Evolutionary conservation across 2,113 vertebrate genomes (phyloP).

Genomic region (Anoura caudifer): DNA sequence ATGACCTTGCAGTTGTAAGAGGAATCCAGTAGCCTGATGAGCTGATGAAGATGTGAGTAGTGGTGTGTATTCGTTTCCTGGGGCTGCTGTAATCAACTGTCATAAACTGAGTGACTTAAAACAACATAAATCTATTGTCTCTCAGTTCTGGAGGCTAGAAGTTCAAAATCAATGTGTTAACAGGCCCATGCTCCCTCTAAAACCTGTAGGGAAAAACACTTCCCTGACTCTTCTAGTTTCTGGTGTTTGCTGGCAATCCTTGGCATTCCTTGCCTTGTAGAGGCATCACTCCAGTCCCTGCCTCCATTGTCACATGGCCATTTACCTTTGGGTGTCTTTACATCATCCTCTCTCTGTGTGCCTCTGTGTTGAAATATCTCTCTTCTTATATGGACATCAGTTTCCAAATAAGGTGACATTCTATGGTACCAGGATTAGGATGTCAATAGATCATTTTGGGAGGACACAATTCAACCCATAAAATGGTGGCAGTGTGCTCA

Average conservation of each 20-base stretch:
- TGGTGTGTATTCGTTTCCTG: neutral
- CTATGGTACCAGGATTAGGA: neutral
- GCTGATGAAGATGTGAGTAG: neutral
- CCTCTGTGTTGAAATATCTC: neutral
- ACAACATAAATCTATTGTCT: neutral
- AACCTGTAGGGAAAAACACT: neutral
- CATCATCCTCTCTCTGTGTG: neutral
- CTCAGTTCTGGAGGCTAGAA: neutral
- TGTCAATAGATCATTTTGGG: neutral
- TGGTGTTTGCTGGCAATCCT: neutral
- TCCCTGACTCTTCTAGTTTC: neutral
- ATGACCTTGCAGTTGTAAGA: neutral
- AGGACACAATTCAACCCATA: neutral
- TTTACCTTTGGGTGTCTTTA: neutral
- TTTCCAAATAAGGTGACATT: conserved; percentile 5
- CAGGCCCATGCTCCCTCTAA: neutral
- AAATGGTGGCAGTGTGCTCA: neutral
- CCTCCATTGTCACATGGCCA: neutral
- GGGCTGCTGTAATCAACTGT: too few relatives aligned
- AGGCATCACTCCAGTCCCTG: neutral
- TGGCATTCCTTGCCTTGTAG: neutral
- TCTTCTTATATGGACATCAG: neutral
- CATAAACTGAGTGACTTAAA: neutral
- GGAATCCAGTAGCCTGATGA: neutral
- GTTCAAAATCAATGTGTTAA: neutral